Percentiles rank a stretch among this genome's conserved stretches.
These are phyloP conservation scores for Catostomus latipinnis DNA, from an alignment of 2,797 vertebrate species.

Conservation along the genomic window DNA sequence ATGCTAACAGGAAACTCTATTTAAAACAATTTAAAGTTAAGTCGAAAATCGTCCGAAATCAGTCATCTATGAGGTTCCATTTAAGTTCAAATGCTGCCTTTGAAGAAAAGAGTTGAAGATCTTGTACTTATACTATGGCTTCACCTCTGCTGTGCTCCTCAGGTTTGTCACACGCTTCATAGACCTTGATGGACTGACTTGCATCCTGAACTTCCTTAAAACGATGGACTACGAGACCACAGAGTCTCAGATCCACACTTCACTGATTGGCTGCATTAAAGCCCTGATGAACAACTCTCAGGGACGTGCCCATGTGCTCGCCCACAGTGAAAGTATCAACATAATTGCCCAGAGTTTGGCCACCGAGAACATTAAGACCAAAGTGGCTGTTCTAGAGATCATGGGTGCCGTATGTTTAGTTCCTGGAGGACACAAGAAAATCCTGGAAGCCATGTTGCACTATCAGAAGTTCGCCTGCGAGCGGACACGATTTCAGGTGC, in stretches of 20 bases:
- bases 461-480: constrained; percentile 96
- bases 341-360: constrained; percentile 97
- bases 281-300: constrained; percentile 99
- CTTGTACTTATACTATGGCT: constrained; percentile 1
- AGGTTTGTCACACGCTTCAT: constrained; percentile 99
- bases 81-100: not conserved
- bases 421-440: constrained; percentile 95
- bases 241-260: constrained; percentile 98
- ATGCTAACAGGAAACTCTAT: too few relatives aligned
- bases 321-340: constrained; percentile 96
- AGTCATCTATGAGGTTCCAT: too few relatives aligned
- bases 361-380: constrained; percentile 96
- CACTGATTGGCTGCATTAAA: constrained; percentile 98
- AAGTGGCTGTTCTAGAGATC: constrained; percentile 98
- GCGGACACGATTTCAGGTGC: constrained; percentile 95
- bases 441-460: constrained; percentile 97
- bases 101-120: not conserved
- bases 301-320: constrained; percentile 93
- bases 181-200: constrained; percentile 94
- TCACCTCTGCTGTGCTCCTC: constrained; percentile 32
- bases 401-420: constrained; percentile 98
- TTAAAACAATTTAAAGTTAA: too few relatives aligned
- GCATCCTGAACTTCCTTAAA: constrained; percentile 96
- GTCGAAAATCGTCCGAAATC: too few relatives aligned
- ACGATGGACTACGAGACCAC: constrained; percentile 98